phyloP scores from a whole-genome alignment of 2,888 invertebrate genomes.

The Xestia rhomboidea region DNA sequence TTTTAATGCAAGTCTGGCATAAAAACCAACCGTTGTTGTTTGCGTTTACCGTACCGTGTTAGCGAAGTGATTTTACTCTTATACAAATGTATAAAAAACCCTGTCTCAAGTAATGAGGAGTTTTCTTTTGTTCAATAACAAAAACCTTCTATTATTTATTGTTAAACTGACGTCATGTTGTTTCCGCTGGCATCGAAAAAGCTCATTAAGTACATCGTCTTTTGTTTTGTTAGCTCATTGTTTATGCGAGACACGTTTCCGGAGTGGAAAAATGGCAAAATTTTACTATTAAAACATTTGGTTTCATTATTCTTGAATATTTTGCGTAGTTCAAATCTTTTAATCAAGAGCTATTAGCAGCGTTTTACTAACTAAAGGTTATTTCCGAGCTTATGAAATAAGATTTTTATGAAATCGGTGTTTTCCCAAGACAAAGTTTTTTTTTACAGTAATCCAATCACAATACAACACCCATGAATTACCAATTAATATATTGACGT shows the following conservation, averaged over 20 bases:
- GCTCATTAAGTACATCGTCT: constrained; percentile 41
- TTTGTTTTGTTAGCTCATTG: constrained; percentile 53
- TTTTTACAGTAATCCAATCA: neutral
- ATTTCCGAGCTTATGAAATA: neutral
- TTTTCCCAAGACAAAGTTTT: neutral
- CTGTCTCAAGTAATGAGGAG: constrained; percentile 70
- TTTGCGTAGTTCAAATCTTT: constrained; percentile 15
- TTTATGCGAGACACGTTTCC: constrained; percentile 42
- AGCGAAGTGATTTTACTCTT: constrained; percentile 51
- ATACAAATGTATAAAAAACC: constrained; percentile 57
- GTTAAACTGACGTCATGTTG: constrained; percentile 54
- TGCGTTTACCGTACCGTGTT: constrained; percentile 19
- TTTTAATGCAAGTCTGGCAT: constrained; percentile 68
- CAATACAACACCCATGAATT: neutral
- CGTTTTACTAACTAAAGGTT: neutral
- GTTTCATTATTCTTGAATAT: constrained; percentile 12
- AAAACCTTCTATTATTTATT: constrained; percentile 51
- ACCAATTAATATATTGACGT: neutral
- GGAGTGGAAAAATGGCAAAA: constrained; percentile 28
- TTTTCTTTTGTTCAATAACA: constrained; percentile 66
- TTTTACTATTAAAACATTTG: constrained; percentile 36
- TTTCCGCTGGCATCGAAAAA: constrained; percentile 51
- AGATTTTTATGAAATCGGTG: neutral
- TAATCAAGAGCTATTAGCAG: constrained; percentile 7
- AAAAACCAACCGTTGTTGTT: constrained; percentile 57